A percentile compares a stretch with the other conserved stretches of the same genome.
phyloP scores from a whole-genome alignment of 2,113 vertebrate species.

The Vicugna pacos region DNA sequence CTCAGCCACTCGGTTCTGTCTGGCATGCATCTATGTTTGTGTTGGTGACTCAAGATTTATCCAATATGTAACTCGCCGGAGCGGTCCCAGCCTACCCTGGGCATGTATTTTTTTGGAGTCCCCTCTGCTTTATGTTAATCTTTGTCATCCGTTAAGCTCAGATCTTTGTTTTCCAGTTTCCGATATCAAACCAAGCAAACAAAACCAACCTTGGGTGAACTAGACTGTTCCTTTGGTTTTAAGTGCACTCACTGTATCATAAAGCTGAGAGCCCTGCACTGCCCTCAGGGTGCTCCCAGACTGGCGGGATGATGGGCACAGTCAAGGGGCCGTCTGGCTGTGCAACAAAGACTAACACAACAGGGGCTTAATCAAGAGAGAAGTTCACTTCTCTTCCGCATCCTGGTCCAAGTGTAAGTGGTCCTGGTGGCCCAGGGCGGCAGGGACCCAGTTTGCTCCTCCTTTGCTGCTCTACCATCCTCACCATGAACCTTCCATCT shows the following conservation, averaged over 20 bases:
- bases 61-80: background rate
- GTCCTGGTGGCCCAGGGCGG: background rate
- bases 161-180: background rate
- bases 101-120: too few species aligned
- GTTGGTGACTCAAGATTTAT: background rate
- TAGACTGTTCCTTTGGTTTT: background rate
- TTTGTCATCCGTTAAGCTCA: background rate
- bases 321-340: background rate
- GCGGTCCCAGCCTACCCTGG: background rate
- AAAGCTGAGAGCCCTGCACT: background rate
- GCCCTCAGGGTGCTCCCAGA: background rate
- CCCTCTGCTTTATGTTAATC: too few species aligned
- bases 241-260: background rate
- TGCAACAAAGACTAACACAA: background rate
- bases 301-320: too few species aligned
- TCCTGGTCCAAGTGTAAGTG: background rate
- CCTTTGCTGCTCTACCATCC: background rate
- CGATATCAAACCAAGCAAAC: background rate
- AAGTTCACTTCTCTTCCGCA: background rate
- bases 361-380: background rate
- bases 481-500: background rate
- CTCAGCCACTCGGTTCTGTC: background rate
- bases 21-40: accelerated
- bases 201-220: background rate
- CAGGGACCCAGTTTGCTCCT: background rate